phyloP scores from a whole-genome alignment of 1,140 invertebrate genomes.

The Plectrocnemia conspersa region DNA sequence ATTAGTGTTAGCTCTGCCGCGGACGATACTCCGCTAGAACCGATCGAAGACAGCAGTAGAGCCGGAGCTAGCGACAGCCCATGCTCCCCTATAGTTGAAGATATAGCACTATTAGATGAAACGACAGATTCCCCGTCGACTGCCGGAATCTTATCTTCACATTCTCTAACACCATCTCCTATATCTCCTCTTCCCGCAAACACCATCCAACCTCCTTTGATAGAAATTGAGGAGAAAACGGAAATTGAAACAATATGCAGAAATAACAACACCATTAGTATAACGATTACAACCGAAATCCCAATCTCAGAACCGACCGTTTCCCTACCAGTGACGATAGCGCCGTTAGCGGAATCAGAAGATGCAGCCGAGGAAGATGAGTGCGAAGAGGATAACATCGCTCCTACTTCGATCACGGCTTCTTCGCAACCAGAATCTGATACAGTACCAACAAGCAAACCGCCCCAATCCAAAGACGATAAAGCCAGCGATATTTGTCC shows the following conservation, averaged over 20 bases:
- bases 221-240: constrained; percentile 9
- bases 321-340: constrained; percentile 44
- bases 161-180: constrained; percentile 41
- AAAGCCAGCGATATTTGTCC: constrained; percentile 78
- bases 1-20: constrained; percentile 68
- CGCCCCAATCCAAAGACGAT: constrained; percentile 48
- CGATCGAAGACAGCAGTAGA: constrained; percentile 10
- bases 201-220: background rate
- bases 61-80: constrained; percentile 23
- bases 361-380: constrained; percentile 61
- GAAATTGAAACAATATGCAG: constrained; percentile 20
- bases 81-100: constrained; percentile 30
- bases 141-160: constrained; percentile 34
- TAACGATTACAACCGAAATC: constrained; percentile 6
- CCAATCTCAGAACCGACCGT: constrained; percentile 39
- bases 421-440: constrained; percentile 38
- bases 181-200: constrained; percentile 4
- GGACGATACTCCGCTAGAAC: constrained; percentile 53
- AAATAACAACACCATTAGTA: constrained; percentile 5
- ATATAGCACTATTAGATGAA: constrained; percentile 32
- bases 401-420: constrained; percentile 32
- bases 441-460: constrained; percentile 43
- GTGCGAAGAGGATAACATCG: constrained; percentile 40
- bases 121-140: constrained; percentile 36
- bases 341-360: constrained; percentile 60